Percentiles rank a stretch among this genome's conserved stretches.
phyloP scores from a whole-genome alignment of 2,888 invertebrate genomes.

The Meteorus cinctellus region DNA sequence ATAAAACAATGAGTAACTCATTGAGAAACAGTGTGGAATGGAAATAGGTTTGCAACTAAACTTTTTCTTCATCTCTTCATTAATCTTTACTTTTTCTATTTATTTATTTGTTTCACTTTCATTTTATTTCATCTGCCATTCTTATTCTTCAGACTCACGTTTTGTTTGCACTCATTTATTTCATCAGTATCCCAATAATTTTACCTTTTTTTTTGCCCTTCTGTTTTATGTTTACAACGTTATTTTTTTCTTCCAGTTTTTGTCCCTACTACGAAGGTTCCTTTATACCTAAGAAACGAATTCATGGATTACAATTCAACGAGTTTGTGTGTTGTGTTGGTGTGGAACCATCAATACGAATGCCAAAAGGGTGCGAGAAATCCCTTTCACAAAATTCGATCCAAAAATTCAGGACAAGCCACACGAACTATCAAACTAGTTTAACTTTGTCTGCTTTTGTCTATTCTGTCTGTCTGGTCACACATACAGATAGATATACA shows the following conservation, averaged over 20 bases:
- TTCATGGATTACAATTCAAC: slow-evolving; percentile 33
- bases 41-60: neutral
- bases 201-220: slow-evolving; percentile 11
- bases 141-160: neutral
- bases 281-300: slow-evolving; percentile 5
- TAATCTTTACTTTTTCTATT: no score
- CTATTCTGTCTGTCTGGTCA: slow-evolving; percentile 6
- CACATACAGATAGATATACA: neutral
- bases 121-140: neutral
- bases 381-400: slow-evolving; percentile 33
- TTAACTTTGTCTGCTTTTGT: neutral
- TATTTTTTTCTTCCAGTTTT: slow-evolving; percentile 12
- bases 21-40: neutral
- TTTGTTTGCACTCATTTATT: slow-evolving; percentile 38
- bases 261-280: neutral
- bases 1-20: slow-evolving; percentile 1
- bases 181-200: slow-evolving; percentile 26
- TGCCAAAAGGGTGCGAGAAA: slow-evolving; percentile 19
- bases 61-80: slow-evolving; percentile 14
- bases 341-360: neutral
- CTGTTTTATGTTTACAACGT: neutral
- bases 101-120: neutral
- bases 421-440: neutral
- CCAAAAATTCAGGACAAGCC: slow-evolving; percentile 9
- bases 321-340: neutral